phyloP scores from a whole-genome alignment of 2,888 invertebrate genomes.

The Hylaea fasciaria region DNA sequence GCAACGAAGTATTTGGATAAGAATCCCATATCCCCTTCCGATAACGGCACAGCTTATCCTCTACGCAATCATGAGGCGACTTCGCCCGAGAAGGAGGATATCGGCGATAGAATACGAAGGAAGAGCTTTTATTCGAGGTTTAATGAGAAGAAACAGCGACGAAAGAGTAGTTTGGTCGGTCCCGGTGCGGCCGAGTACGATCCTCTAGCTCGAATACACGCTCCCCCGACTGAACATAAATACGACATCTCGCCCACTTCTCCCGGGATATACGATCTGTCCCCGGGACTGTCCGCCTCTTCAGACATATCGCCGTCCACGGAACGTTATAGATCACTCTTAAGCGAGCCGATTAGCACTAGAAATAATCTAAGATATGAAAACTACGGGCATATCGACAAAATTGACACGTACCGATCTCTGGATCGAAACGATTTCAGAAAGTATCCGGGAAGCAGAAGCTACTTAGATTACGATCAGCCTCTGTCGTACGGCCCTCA shows the following conservation, averaged over 20 bases:
- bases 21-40: slow-evolving; percentile 58
- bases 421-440: slow-evolving; percentile 79
- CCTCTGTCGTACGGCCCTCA: slow-evolving; percentile 69
- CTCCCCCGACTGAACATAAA: slow-evolving; percentile 64
- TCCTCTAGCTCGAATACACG: slow-evolving; percentile 76
- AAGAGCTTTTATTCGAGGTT: slow-evolving; percentile 96
- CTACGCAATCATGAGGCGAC: slow-evolving; percentile 76
- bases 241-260: slow-evolving; percentile 74
- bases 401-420: slow-evolving; percentile 78
- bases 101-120: slow-evolving; percentile 93
- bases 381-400: slow-evolving; percentile 72
- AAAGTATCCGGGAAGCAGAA: slow-evolving; percentile 71
- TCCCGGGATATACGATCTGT: slow-evolving; percentile 70
- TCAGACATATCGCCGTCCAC: slow-evolving; percentile 76
- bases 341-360: slow-evolving; percentile 66
- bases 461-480: slow-evolving; percentile 76
- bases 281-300: slow-evolving; percentile 71
- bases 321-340: slow-evolving; percentile 75
- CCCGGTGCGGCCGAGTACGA: slow-evolving; percentile 86
- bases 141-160: slow-evolving; percentile 91
- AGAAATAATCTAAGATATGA: slow-evolving; percentile 72
- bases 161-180: slow-evolving; percentile 88
- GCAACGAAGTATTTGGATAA: slow-evolving; percentile 62
- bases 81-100: slow-evolving; percentile 87
- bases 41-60: slow-evolving; percentile 61